phyloP scores from a whole-genome alignment of 1,140 invertebrate species.

The Drosophila bifasciata region DNA sequence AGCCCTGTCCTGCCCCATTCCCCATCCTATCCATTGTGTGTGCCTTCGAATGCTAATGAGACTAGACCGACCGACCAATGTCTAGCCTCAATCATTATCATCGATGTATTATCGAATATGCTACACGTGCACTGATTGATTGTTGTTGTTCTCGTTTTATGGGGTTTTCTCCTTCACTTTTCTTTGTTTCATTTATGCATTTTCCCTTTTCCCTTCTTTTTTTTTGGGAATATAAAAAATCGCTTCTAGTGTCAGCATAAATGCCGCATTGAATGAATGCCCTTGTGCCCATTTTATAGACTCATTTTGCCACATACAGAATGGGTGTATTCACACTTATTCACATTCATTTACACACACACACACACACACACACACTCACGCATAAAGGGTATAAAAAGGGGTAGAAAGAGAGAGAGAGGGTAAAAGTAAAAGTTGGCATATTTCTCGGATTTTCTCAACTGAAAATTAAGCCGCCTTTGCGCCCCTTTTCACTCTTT shows the following conservation, averaged over 20 bases:
- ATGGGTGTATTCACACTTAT: slow-evolving; percentile 46
- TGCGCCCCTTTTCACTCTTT: slow-evolving; percentile 8
- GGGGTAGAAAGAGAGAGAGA: background rate
- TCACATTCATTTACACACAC: slow-evolving; percentile 18
- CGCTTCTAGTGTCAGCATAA: slow-evolving; percentile 26
- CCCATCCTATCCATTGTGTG: slow-evolving; percentile 21
- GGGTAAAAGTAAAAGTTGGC: slow-evolving; percentile 54
- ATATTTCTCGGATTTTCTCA: slow-evolving; percentile 47
- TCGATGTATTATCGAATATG: slow-evolving; percentile 15
- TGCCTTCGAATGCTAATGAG: slow-evolving; percentile 40
- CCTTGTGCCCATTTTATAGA: slow-evolving; percentile 69
- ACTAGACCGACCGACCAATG: slow-evolving; percentile 8
- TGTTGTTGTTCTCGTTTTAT: slow-evolving; percentile 17
- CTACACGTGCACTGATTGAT: slow-evolving; percentile 5
- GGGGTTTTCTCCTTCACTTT: no score
- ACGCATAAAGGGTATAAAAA: background rate
- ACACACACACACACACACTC: slow-evolving; percentile 16
- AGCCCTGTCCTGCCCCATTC: background rate
- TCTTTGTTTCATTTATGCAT: background rate
- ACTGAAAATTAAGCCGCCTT: slow-evolving; percentile 59
- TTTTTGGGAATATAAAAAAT: slow-evolving; percentile 20
- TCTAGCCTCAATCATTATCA: slow-evolving; percentile 32
- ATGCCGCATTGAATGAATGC: slow-evolving; percentile 56
- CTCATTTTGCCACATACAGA: slow-evolving; percentile 21
- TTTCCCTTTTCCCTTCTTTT: slow-evolving; percentile 10